These are phyloP conservation scores for Macrocentrus cingulum DNA, from an alignment of 1,140 invertebrate species.

Conservation along the genomic window DNA sequence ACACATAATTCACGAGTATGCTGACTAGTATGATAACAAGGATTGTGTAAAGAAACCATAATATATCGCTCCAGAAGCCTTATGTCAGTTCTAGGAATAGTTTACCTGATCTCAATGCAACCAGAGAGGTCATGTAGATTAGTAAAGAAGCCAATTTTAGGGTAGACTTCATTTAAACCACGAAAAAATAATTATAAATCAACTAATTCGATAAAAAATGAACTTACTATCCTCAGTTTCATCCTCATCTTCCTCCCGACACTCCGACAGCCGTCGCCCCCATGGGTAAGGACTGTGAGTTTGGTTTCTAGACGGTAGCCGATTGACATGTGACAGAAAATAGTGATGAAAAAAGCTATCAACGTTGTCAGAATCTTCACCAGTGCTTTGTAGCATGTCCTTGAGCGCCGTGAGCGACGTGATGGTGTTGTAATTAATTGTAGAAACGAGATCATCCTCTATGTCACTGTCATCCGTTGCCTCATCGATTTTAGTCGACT, in stretches of 20 bases:
- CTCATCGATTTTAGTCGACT: conserved; percentile 44
- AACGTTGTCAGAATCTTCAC: conserved; percentile 64
- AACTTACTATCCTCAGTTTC: conserved; percentile 63
- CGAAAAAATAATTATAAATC: too few species aligned
- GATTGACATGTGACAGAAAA: conserved; percentile 71
- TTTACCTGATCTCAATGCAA: too few species aligned
- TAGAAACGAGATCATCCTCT: conserved; percentile 67
- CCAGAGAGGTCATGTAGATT: too few species aligned
- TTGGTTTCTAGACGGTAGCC: conserved; percentile 63
- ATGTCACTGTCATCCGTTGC: conserved; percentile 63
- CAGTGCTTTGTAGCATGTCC: conserved; percentile 66
- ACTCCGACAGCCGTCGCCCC: conserved; percentile 76
- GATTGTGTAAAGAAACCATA: neutral
- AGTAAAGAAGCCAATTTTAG: too few species aligned
- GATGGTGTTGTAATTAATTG: conserved; percentile 71
- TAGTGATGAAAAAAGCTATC: conserved; percentile 73
- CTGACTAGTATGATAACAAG: too few species aligned
- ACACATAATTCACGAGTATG: too few species aligned
- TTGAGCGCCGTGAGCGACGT: conserved; percentile 68
- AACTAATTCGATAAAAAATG: neutral
- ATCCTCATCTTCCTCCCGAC: conserved; percentile 79
- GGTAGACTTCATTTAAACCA: too few species aligned
- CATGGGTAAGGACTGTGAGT: conserved; percentile 62
- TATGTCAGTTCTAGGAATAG: neutral
- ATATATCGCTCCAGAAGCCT: conserved; percentile 19